phyloP scores from a whole-genome alignment of 2,888 invertebrate species.

The Meta bourneti region DNA sequence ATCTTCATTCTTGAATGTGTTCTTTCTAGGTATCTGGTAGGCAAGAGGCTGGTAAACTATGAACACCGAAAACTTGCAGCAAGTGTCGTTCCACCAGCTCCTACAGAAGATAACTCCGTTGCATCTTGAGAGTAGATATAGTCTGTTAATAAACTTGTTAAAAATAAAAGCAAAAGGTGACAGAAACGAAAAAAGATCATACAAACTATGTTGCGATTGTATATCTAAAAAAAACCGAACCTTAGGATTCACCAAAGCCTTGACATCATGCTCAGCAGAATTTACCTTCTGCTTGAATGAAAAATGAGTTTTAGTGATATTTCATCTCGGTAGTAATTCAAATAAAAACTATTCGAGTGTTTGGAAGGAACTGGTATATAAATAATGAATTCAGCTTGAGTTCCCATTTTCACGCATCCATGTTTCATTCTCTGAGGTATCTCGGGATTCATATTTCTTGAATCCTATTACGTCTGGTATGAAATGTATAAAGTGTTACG shows the following conservation, averaged over 20 bases:
- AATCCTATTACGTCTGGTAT: neutral
- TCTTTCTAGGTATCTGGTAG: constrained; percentile 88
- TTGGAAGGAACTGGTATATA: neutral
- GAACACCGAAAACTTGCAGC: constrained; percentile 82
- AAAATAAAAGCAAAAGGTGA: constrained; percentile 32
- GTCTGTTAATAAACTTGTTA: constrained; percentile 9
- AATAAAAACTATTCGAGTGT: neutral
- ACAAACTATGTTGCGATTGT: constrained; percentile 17
- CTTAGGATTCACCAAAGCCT: constrained; percentile 55
- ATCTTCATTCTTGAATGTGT: no score
- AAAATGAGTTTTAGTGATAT: constrained; percentile 25
- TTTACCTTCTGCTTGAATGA: constrained; percentile 9
- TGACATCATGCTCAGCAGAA: constrained; percentile 9
- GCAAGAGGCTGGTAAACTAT: constrained; percentile 97
- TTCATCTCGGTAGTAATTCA: constrained; percentile 6
- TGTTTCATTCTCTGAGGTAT: neutral
- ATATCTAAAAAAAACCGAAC: constrained; percentile 15
- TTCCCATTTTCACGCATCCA: neutral
- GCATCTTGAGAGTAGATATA: constrained; percentile 54
- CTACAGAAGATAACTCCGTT: constrained; percentile 42
- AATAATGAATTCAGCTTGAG: neutral
- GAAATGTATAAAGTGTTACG: neutral
- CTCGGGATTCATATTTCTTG: neutral
- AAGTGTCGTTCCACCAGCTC: neutral
- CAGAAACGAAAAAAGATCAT: neutral